Evolutionary conservation across 2,797 vertebrate genomes (phyloP), one percentile per base, ranked within the genome.

Genomic region (Darevskia nairensis): DNA sequence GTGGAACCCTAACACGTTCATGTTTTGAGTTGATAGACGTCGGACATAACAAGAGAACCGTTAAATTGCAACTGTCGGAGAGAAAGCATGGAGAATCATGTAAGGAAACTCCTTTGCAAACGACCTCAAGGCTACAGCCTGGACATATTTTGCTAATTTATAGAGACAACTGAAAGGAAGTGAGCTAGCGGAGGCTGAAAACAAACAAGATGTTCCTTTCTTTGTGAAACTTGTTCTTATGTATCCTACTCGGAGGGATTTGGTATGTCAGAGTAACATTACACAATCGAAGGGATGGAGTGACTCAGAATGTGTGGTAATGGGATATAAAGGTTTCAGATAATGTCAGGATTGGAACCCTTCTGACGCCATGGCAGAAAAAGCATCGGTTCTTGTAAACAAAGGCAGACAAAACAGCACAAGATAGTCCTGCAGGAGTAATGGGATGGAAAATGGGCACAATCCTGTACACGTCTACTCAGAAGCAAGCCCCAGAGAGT

Each of bases 61-160:
- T 95, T 95, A 94, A 92, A 90, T 91, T 91, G 87, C 90, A 94
- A 94, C 94, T 91, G 95, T 87, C 93, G 94, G 81, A 92, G 86
- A 92, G 91, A 88, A 90, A 46, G 86, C 92, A 86, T 0, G 44
- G 0, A 6, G 88, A 89, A 95, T 93, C 94, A 94, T 89, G 91
- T 66, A 80, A 82, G 72, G 86, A 90, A 86, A 89, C 82, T 91
- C 83, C 82, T 85, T 85, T 88, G 86, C 86, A 92, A 55, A 95
- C 90, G 85, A 91, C 86, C 89, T 72, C 75, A 80, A 77, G n/a
- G 85, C 89, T 17, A n/a, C 69, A 81, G 71, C 41, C 91, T 66
- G 86, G 87, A 90, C 90, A 90, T 44, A 68, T 90, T 85, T 84
- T 50, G 66, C 84, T 86, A 21, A 74, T 86, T 55, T 41, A 75